Percentiles rank a stretch among this genome's conserved stretches.
phyloP scores from a whole-genome alignment of 2,113 vertebrate species.

The Scomber colias region DNA sequence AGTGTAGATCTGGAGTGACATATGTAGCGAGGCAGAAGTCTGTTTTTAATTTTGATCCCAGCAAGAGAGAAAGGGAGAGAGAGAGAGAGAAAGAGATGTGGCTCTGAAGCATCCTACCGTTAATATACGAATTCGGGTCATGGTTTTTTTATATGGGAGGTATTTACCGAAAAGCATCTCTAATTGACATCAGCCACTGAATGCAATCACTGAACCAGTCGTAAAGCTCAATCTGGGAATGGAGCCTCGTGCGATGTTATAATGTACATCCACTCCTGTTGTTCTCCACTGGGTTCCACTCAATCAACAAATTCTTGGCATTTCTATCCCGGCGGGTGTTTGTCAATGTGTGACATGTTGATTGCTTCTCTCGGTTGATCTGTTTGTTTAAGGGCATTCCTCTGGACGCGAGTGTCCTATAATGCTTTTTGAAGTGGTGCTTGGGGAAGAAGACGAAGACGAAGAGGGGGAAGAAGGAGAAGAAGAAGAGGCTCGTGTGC shows the following conservation, averaged over 20 bases:
- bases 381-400: constrained; percentile 68
- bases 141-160: constrained; percentile 33
- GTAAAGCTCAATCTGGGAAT: constrained; percentile 55
- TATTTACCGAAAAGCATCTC: constrained; percentile 62
- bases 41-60: constrained; percentile 57
- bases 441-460: neutral
- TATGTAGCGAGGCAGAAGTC: constrained; percentile 54
- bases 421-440: constrained; percentile 42
- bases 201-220: constrained; percentile 57
- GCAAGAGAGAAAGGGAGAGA: neutral
- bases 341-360: constrained; percentile 65
- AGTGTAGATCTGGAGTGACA: constrained; percentile 48
- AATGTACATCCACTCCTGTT: constrained; percentile 47
- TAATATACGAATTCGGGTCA: constrained; percentile 54
- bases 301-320: constrained; percentile 65
- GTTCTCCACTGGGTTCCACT: constrained; percentile 47
- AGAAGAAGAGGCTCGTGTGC: neutral
- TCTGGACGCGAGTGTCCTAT: constrained; percentile 51
- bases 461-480: neutral
- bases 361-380: constrained; percentile 52
- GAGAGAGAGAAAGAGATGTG: neutral
- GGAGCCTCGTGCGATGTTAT: constrained; percentile 44
- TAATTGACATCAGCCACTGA: constrained; percentile 69
- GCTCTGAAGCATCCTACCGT: constrained; percentile 42
- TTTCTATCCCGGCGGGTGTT: constrained; percentile 56